These are phyloP conservation scores for Pyxicephalus adspersus DNA, from an alignment of 2,113 vertebrate species.

Conservation along the genomic window DNA sequence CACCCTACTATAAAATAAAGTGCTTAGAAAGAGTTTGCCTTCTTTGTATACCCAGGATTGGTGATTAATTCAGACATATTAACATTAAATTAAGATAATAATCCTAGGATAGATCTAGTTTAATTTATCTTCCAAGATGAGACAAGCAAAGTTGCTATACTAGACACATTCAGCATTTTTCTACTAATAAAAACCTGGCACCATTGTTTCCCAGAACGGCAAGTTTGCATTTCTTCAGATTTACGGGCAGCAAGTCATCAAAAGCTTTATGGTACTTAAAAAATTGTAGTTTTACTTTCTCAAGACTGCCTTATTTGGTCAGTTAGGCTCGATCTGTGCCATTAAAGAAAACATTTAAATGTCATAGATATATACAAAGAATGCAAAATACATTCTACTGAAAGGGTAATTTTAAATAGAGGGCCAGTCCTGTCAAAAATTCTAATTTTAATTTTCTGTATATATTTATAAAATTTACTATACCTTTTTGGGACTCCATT, in stretches of 20 bases:
- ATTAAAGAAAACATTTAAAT: background rate
- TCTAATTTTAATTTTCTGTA: no score
- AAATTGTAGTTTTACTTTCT: background rate
- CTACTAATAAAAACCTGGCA: slow-evolving; percentile 42
- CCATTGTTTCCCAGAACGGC: slow-evolving; percentile 8
- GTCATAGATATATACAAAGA: no score
- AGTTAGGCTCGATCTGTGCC: background rate
- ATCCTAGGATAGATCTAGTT: slow-evolving; percentile 3
- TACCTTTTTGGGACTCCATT: no score
- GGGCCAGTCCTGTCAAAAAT: no score
- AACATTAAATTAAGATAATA: slow-evolving; percentile 39
- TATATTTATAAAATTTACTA: no score
- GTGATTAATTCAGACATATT: slow-evolving; percentile 1
- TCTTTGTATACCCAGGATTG: background rate
- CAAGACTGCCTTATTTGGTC: background rate
- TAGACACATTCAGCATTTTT: slow-evolving; percentile 43
- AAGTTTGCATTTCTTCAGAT: slow-evolving; percentile 45
- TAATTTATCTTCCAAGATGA: slow-evolving; percentile 29
- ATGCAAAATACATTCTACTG: no score
- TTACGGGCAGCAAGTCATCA: slow-evolving; percentile 38
- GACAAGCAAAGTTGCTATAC: slow-evolving; percentile 29
- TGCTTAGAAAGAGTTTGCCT: background rate
- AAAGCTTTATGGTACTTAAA: slow-evolving; percentile 37
- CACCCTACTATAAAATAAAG: no score
- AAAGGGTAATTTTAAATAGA: no score